Percentiles rank a stretch among this genome's conserved stretches.
Conservation (phyloP, 2,113 vertebrate species). For the Suricata suricatta region DNA sequence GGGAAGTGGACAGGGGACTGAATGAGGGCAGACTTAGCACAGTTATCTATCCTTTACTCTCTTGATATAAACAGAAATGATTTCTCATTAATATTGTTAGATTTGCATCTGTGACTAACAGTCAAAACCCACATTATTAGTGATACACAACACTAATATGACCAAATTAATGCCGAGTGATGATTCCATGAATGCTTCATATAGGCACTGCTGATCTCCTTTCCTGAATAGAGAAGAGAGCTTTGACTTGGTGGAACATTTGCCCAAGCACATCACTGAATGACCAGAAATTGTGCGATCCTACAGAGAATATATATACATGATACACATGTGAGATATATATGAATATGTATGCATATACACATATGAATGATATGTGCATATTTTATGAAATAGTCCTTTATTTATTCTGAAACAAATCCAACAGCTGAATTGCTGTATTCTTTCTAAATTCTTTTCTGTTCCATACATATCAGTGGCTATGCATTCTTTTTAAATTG, state of each 20-base stretch:
- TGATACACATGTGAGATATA: neutral
- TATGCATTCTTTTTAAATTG: neutral
- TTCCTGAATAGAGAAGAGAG: neutral
- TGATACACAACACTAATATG: neutral
- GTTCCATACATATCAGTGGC: neutral
- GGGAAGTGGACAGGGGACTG: no score
- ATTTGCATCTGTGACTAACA: neutral
- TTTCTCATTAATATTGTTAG: neutral
- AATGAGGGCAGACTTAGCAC: no score
- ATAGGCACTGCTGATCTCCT: neutral
- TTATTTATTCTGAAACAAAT: conserved; percentile 29
- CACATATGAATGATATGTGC: no score
- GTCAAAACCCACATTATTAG: neutral
- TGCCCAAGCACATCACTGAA: neutral
- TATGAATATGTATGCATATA: neutral
- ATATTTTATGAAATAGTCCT: neutral
- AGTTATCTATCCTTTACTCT: neutral
- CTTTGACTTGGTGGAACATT: neutral
- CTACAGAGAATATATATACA: neutral
- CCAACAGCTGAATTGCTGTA: neutral
- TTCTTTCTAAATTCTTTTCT: neutral
- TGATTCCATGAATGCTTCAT: neutral
- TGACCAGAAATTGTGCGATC: neutral
- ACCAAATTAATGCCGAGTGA: neutral
- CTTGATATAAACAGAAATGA: neutral